Conservation (phyloP, 2,888 invertebrate genomes). For the Agrochola lychnidis region DNA sequence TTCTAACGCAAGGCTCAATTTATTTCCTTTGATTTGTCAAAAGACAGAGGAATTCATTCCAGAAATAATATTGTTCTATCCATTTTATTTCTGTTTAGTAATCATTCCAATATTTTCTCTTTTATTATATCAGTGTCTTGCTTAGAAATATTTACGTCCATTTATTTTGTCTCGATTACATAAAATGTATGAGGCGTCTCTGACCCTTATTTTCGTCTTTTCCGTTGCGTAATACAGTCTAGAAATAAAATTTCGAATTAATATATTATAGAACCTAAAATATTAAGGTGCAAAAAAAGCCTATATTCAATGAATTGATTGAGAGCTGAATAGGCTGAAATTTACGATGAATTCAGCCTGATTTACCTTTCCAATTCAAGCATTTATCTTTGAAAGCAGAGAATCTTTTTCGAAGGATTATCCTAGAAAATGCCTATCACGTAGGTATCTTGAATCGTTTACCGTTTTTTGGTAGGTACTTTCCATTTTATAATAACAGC, state of each 20-base stretch:
- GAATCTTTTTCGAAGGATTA: slow-evolving; percentile 6
- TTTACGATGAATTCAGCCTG: slow-evolving; percentile 22
- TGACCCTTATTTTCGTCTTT: slow-evolving; percentile 10
- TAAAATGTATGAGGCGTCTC: slow-evolving; percentile 5
- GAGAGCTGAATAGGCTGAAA: slow-evolving; percentile 31
- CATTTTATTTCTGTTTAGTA: slow-evolving; percentile 37
- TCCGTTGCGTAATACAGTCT: not conserved
- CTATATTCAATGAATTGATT: slow-evolving; percentile 3
- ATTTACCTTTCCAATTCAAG: slow-evolving; percentile 39
- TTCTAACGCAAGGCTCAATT: slow-evolving; percentile 30
- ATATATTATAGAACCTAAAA: slow-evolving; percentile 7
- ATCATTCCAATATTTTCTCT: slow-evolving; percentile 33
- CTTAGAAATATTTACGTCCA: slow-evolving; percentile 9
- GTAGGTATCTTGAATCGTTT: slow-evolving; percentile 8
- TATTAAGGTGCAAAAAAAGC: slow-evolving; percentile 7
- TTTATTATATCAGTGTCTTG: slow-evolving; percentile 13
- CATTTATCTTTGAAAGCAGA: slow-evolving; percentile 19
- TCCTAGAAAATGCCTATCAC: slow-evolving; percentile 26
- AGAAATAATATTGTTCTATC: slow-evolving; percentile 20
- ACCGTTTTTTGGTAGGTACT: not conserved
- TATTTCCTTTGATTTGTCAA: slow-evolving; percentile 34
- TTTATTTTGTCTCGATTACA: slow-evolving; percentile 21
- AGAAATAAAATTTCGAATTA: not conserved
- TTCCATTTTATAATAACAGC: not conserved
- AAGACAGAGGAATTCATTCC: slow-evolving; percentile 11